Percentiles rank a stretch among this genome's conserved stretches.
These are phyloP conservation scores for Escarpia spicata DNA, from an alignment of 2,888 invertebrate species.

Conservation along the genomic window DNA sequence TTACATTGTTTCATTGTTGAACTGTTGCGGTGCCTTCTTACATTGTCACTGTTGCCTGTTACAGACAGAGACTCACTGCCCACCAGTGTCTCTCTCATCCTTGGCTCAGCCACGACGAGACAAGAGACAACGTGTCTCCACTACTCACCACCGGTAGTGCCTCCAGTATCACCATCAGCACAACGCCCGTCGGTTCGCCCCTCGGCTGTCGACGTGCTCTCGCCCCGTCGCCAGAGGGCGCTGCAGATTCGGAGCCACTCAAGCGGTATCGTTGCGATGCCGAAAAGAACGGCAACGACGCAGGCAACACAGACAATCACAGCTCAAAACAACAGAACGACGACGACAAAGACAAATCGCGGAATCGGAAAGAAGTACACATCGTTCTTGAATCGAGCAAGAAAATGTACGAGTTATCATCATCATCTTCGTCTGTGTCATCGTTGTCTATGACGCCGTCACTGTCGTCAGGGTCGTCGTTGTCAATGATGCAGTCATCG, in stretches of 20 bases:
- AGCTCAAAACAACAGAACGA: background rate
- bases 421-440: constrained; percentile 14
- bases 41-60: constrained; percentile 18
- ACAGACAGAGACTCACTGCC: constrained; percentile 87
- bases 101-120: constrained; percentile 73
- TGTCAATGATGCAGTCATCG: constrained; percentile 10
- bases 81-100: constrained; percentile 89
- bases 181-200: constrained; percentile 34
- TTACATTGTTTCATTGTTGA: background rate
- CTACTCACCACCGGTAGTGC: background rate
- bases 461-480: background rate
- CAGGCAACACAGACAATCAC: background rate
- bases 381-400: background rate
- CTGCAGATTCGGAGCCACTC: constrained; percentile 30
- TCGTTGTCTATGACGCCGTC: background rate
- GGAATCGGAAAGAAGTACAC: constrained; percentile 2
- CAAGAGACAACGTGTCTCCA: background rate
- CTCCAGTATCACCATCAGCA: background rate
- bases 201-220: constrained; percentile 36
- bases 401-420: background rate
- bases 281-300: constrained; percentile 14
- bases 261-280: constrained; percentile 36
- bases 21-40: constrained; percentile 17
- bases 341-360: background rate
- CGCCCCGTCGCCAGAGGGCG: constrained; percentile 29